Conservation (phyloP, 2,113 vertebrate species). For the Ciconia boyciana region DNA sequence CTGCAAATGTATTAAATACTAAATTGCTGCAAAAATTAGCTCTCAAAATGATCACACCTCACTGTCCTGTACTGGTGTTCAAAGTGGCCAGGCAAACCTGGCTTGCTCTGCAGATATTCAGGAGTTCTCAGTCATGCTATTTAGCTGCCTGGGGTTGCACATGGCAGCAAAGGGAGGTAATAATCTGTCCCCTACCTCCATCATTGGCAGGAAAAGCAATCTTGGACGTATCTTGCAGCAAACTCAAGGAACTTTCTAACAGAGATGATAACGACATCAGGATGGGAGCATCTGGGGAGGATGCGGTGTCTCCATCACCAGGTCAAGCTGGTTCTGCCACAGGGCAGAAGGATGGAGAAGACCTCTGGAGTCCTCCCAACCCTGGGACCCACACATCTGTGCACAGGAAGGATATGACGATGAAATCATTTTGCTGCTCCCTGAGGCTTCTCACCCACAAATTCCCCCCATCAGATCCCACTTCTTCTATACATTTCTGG, state of each 20-base stretch:
- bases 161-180: not conserved
- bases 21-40: constrained; percentile 15
- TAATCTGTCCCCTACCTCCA: not conserved
- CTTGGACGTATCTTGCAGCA: not conserved
- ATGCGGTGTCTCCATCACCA: not conserved
- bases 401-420: constrained; percentile 45
- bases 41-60: constrained; percentile 16
- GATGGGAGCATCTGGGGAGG: not conserved
- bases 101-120: not conserved
- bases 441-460: constrained; percentile 63
- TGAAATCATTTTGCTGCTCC: constrained; percentile 63
- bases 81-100: not conserved
- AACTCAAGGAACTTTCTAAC: not conserved
- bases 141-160: not conserved
- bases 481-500: constrained; percentile 33
- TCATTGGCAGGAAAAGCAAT: accelerated
- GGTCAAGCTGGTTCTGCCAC: not conserved
- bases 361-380: not conserved
- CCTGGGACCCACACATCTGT: constrained; percentile 18
- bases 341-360: not conserved
- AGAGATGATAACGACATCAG: not conserved
- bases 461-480: constrained; percentile 29
- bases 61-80: not conserved
- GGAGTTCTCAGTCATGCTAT: not conserved
- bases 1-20: constrained; percentile 33